Base-by-base conservation (phyloP, 2,113 vertebrate species). In the Podocnemis expansa region DNA sequence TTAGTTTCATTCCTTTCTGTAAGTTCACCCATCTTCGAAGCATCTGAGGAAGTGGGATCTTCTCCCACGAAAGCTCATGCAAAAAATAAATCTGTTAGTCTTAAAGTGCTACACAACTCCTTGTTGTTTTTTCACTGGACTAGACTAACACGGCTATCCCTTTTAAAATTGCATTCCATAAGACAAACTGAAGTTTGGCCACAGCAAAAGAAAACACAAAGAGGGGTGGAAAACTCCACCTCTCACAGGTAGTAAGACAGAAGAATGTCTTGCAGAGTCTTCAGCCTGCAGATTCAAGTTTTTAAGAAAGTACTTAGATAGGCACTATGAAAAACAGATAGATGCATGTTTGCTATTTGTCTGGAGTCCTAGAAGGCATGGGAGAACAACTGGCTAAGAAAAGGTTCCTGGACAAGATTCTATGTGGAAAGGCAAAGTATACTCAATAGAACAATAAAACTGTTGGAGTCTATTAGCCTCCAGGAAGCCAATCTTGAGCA, bases 211-310 rank as follows among this genome's bases (percentile, higher is more conserved):
- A n/a, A n/a, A n/a, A n/a, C n/a, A n/a, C n/a, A n/a, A n/a, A n/a
- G n/a, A n/a, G n/a, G n/a, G n/a, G n/a, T n/a, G n/a, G n/a, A n/a
- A n/a, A n/a, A n/a, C n/a, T n/a, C n/a, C n/a, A n/a, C n/a, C n/a
- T n/a, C n/a, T n/a, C n/a, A n/a, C n/a, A 5, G 31, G 1, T 2
- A 1, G 1, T 8, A 17, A 79, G 29, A 16, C 2, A 8, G 80
- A 11, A 27, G 73, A 89, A 89, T 45, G 45, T 45, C 22, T 76
- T 52, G 51, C 51, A 52, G 51, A 52, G 16, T 52, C 73, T 24
- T 76, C 24, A 43, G 41, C 43, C 12, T 27, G 25, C 24, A 8
- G 73, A 76, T 76, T 43, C 25, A 76, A 4, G 10, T 45, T 76
- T 76, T 45, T 27, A 41, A 10, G 25, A 25, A 76, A 45, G 11